A percentile compares a stretch with the other conserved stretches of the same genome.
Conservation (phyloP, 1,140 invertebrate genomes). For the Ganaspis sp. region DNA sequence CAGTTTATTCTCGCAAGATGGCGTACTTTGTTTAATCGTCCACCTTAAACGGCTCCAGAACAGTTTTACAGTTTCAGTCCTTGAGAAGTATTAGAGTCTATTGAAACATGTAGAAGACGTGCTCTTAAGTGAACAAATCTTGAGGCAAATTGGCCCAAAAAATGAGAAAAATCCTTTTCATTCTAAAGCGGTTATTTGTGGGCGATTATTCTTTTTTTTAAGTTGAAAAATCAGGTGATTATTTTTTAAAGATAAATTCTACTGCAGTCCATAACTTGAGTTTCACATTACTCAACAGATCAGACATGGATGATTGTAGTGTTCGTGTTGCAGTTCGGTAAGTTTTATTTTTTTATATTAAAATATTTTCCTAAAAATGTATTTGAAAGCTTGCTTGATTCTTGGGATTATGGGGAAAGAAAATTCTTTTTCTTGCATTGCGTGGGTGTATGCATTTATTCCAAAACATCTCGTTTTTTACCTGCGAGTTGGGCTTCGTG, state of each 20-base stretch:
- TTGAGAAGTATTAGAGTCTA: too few relatives aligned
- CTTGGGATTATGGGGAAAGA: not conserved
- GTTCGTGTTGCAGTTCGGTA: constrained; percentile 73
- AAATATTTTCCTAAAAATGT: constrained; percentile 30
- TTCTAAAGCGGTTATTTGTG: not conserved
- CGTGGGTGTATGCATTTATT: not conserved
- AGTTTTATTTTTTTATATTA: constrained; percentile 48
- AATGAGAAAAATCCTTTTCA: constrained; percentile 7
- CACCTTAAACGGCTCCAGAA: constrained; percentile 49
- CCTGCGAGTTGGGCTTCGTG: not conserved
- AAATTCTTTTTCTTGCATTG: not conserved
- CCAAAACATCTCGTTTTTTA: not conserved
- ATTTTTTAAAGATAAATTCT: not conserved
- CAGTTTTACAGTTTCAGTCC: too few relatives aligned
- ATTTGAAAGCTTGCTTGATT: not conserved
- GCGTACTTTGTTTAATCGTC: constrained; percentile 1
- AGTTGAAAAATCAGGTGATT: not conserved
- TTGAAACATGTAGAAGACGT: constrained; percentile 19
- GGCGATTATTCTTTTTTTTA: not conserved
- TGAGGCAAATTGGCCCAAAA: not conserved
- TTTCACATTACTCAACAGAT: constrained; percentile 11
- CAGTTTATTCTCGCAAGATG: constrained; percentile 3
- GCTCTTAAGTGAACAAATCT: constrained; percentile 16
- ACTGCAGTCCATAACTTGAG: not conserved
- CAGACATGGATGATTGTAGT: constrained; percentile 72